Conservation (phyloP, 2,888 invertebrate genomes). For the Portevinia maculata region DNA sequence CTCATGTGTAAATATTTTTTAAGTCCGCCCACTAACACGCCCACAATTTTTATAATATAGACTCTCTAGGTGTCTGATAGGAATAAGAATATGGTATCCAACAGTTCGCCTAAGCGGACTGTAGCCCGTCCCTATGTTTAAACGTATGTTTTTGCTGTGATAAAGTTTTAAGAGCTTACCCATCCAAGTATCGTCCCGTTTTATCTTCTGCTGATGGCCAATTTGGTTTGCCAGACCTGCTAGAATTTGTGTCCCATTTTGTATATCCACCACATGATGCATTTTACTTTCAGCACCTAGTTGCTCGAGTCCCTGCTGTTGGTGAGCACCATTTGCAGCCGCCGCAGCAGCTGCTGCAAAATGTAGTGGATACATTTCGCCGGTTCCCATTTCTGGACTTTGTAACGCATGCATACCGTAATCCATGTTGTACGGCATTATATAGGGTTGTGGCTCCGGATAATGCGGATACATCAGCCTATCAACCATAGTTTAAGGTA, state of each 20-base stretch:
- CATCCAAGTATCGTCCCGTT: conserved; percentile 82
- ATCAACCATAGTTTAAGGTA: conserved; percentile 16
- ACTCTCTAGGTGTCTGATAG: too few relatives aligned
- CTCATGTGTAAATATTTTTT: too few relatives aligned
- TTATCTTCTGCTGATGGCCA: conserved; percentile 80
- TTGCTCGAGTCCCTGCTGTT: conserved; percentile 79
- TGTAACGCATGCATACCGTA: conserved; percentile 79
- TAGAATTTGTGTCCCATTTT: conserved; percentile 80
- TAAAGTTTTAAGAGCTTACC: conserved; percentile 75
- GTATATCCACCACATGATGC: conserved; percentile 80
- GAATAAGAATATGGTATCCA: too few relatives aligned
- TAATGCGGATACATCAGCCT: conserved; percentile 81
- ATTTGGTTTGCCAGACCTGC: conserved; percentile 79
- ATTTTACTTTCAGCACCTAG: conserved; percentile 79
- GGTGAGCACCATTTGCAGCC: conserved; percentile 68
- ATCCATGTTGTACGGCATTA: conserved; percentile 83
- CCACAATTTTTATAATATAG: too few relatives aligned
- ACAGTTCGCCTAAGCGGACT: too few relatives aligned
- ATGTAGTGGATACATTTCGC: conserved; percentile 80
- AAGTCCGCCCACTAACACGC: too few relatives aligned
- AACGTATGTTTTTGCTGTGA: too few relatives aligned
- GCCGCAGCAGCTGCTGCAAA: conserved; percentile 79
- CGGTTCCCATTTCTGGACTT: conserved; percentile 78
- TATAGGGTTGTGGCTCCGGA: conserved; percentile 81
- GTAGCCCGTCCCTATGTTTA: too few relatives aligned